A percentile compares a stretch with the other conserved stretches of the same genome.
Conservation (phyloP, 2,797 vertebrate genomes). For the Karalla daura region DNA sequence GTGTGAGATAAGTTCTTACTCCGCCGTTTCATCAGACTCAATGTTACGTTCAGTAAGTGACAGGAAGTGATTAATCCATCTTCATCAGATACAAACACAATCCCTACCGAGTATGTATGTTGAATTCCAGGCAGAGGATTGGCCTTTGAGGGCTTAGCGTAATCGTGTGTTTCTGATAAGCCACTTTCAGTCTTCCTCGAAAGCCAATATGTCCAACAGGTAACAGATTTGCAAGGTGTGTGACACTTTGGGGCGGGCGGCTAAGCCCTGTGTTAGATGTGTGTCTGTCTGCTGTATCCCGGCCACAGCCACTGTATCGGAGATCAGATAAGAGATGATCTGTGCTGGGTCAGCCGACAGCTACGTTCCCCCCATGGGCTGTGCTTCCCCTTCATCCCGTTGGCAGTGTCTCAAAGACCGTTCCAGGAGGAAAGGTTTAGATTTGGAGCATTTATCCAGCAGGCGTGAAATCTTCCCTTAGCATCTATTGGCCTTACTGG, state of each 20-base stretch:
- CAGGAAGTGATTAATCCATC: constrained; percentile 43
- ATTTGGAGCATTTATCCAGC: constrained; percentile 3
- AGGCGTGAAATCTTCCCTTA: background rate
- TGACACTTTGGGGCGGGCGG: constrained; percentile 22
- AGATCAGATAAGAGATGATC: constrained; percentile 57
- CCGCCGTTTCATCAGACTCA: constrained; percentile 22
- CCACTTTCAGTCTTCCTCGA: constrained; percentile 30
- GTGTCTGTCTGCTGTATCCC: constrained; percentile 23
- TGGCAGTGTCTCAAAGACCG: constrained; percentile 15
- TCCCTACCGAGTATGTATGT: constrained; percentile 20
- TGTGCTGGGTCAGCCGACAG: constrained; percentile 49
- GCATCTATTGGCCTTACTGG: background rate
- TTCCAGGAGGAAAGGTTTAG: background rate
- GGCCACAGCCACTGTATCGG: constrained; percentile 12
- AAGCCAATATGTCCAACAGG: constrained; percentile 39
- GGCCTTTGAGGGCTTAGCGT: constrained; percentile 55
- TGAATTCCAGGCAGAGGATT: constrained; percentile 40
- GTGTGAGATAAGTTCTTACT: constrained; percentile 17
- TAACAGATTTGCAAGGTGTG: constrained; percentile 47
- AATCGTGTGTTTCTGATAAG: constrained; percentile 65
- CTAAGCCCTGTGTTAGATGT: constrained; percentile 27
- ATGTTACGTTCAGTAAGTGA: constrained; percentile 43
- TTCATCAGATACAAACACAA: constrained; percentile 48
- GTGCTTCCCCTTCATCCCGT: constrained; percentile 8
- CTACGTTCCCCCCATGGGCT: constrained; percentile 6